A percentile compares a stretch with the other conserved stretches of the same genome.
Evolutionary conservation across 1,140 invertebrate genomes (phyloP).

Genomic region (Heliconius nattereri): DNA sequence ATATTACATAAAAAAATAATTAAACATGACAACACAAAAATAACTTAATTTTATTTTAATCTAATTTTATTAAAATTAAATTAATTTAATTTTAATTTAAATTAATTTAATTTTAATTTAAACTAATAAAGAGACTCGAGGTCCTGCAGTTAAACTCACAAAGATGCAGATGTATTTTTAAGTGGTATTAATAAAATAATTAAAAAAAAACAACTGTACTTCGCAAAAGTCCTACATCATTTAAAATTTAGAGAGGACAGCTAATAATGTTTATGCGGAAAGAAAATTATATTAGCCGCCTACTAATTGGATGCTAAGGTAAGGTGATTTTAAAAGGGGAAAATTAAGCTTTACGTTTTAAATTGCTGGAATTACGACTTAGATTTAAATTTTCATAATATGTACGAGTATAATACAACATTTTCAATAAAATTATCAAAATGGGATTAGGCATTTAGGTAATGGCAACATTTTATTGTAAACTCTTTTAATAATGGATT

Average conservation of each 20-base stretch:
- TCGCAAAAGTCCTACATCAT: not conserved
- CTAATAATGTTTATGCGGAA: constrained; percentile 30
- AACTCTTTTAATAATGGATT: not conserved
- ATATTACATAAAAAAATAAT: not conserved
- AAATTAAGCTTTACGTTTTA: constrained; percentile 67
- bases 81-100: too few relatives aligned
- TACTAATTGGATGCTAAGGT: constrained; percentile 72
- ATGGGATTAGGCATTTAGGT: too few relatives aligned
- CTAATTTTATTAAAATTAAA: too few relatives aligned
- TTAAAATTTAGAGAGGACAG: not conserved
- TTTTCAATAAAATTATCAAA: not conserved
- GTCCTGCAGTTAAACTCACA: too few relatives aligned
- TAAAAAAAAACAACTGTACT: not conserved
- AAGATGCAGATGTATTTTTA: too few relatives aligned
- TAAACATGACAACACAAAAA: not conserved
- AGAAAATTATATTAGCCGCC: constrained; percentile 54
- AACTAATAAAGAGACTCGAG: too few relatives aligned
- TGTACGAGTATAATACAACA: not conserved
- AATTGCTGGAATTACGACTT: constrained; percentile 63
- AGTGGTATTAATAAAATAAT: too few relatives aligned
- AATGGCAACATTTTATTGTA: not conserved
- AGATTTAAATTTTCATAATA: not conserved
- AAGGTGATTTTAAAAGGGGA: constrained; percentile 73
- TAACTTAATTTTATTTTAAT: too few relatives aligned
- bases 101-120: too few relatives aligned